phyloP scores from a whole-genome alignment of 2,888 invertebrate species.

The Nezara viridula region DNA sequence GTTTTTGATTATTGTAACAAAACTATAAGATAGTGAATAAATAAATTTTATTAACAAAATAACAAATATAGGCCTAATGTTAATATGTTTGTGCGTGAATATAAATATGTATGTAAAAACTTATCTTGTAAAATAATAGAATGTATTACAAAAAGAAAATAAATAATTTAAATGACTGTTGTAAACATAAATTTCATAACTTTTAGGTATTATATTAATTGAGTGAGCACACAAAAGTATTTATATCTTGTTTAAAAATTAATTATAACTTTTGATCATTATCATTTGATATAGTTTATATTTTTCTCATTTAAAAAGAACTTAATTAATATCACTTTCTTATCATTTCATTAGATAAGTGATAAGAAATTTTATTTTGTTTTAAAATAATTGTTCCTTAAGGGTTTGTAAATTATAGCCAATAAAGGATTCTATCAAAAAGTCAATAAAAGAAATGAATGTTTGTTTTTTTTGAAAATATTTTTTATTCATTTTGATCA shows the following conservation, averaged over 20 bases:
- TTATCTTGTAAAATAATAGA: slow-evolving; percentile 44
- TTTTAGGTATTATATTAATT: background rate
- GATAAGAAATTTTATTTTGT: background rate
- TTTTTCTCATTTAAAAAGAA: background rate
- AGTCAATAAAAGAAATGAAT: background rate
- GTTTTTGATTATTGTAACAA: slow-evolving; percentile 52
- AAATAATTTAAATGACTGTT: slow-evolving; percentile 43
- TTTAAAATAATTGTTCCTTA: background rate
- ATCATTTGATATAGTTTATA: background rate
- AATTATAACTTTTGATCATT: background rate
- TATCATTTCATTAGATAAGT: background rate
- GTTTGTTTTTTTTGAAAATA: background rate
- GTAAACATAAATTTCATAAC: slow-evolving; percentile 40
- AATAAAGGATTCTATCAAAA: background rate
- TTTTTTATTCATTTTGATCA: background rate
- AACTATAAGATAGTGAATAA: slow-evolving; percentile 13
- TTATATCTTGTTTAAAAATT: background rate
- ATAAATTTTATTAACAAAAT: slow-evolving; percentile 49
- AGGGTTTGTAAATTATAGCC: background rate
- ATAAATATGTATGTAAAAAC: background rate
- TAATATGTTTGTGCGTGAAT: background rate
- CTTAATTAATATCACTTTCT: background rate
- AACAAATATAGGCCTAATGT: slow-evolving; percentile 55
- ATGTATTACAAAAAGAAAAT: slow-evolving; percentile 49
- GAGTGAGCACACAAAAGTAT: background rate